These are phyloP conservation scores for Montipora efflorescens DNA, from an alignment of 64 coral and sea anemone genomes.

Conservation along the genomic window DNA sequence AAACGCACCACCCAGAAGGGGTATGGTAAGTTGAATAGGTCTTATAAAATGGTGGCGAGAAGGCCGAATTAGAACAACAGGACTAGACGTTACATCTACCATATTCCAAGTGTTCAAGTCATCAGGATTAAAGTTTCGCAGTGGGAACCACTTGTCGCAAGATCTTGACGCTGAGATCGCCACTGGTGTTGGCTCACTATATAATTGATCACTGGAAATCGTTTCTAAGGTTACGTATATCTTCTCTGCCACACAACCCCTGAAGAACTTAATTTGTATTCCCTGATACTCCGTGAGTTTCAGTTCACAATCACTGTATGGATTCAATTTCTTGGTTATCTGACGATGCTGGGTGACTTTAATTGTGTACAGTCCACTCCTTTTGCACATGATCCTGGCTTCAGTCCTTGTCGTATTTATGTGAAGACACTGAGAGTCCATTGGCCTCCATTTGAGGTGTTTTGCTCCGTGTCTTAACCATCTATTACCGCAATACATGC, in stretches of 20 bases:
- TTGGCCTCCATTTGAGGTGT: constrained; percentile 65
- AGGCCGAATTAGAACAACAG: constrained; percentile 81
- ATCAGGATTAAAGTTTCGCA: constrained; percentile 3
- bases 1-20: constrained; percentile 60
- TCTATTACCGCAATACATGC: constrained; percentile 69
- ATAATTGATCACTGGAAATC: constrained; percentile 79
- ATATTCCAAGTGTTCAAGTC: constrained; percentile 7
- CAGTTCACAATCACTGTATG: background rate
- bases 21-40: constrained; percentile 75
- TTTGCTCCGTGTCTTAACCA: constrained; percentile 19
- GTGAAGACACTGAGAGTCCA: constrained; percentile 69
- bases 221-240: constrained; percentile 72
- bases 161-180: constrained; percentile 47
- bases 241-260: constrained; percentile 26
- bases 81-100: constrained; percentile 79
- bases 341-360: constrained; percentile 84
- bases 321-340: constrained; percentile 48
- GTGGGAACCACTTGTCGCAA: constrained; percentile 22
- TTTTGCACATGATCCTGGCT: constrained; percentile 69
- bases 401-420: constrained; percentile 72
- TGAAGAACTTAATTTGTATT: constrained; percentile 53
- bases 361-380: constrained; percentile 73
- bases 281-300: constrained; percentile 41
- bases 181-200: constrained; percentile 53
- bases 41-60: constrained; percentile 59